Evolutionary conservation across 2,113 vertebrate species (phyloP).

Genomic region (Vireo altiloquus): DNA sequence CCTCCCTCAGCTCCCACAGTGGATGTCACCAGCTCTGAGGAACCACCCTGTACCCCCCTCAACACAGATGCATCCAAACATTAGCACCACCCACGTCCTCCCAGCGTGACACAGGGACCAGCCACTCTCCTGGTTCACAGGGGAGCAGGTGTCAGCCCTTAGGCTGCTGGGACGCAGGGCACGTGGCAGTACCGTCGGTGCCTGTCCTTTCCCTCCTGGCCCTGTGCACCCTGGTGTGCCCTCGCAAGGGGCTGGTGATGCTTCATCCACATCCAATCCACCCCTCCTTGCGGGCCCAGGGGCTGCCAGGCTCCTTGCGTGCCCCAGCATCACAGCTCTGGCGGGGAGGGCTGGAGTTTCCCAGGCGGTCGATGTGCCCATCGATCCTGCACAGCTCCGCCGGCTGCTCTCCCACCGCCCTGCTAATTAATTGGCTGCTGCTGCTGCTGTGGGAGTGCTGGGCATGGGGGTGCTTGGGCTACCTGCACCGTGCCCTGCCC

Average conservation of each 20-base stretch:
- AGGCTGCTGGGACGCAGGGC: neutral
- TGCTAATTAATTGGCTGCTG: constrained; percentile 27
- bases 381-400: neutral
- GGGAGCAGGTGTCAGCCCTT: neutral
- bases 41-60: neutral
- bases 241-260: neutral
- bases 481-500: neutral
- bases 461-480: neutral
- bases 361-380: neutral
- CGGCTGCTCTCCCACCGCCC: constrained; percentile 32
- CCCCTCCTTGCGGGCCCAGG: rapidly evolving
- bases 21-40: neutral
- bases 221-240: neutral
- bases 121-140: neutral
- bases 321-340: neutral
- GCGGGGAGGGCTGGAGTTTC: neutral
- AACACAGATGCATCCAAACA: neutral
- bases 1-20: neutral
- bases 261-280: neutral
- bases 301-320: neutral
- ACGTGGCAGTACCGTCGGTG: rapidly evolving
- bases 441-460: neutral
- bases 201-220: neutral
- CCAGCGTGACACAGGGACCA: neutral
- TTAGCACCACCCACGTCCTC: neutral